These are phyloP conservation scores for Habroteleia sp. DNA, from an alignment of 2,888 invertebrate species.

Conservation along the genomic window DNA sequence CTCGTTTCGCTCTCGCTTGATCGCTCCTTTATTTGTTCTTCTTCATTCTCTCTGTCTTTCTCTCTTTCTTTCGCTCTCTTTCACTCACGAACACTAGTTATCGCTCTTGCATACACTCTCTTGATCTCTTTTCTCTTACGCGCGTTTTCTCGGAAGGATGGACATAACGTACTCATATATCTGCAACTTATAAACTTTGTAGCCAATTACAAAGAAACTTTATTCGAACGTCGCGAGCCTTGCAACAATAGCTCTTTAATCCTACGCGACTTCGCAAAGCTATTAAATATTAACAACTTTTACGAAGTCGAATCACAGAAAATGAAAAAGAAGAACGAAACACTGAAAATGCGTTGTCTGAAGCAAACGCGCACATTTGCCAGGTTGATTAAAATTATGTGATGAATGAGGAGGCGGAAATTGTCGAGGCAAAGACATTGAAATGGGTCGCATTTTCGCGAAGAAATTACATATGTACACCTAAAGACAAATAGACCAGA, in stretches of 20 bases:
- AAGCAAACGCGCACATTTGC: constrained; percentile 1
- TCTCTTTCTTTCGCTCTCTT: constrained; percentile 7
- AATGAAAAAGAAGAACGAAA: constrained; percentile 60
- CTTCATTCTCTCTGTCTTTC: too few species aligned
- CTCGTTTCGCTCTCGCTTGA: constrained; percentile 12
- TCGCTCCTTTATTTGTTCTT: too few species aligned
- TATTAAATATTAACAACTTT: constrained; percentile 63
- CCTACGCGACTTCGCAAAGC: constrained; percentile 43
- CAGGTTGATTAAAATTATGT: too few species aligned
- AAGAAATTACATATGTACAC: constrained; percentile 33
- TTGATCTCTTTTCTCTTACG: constrained; percentile 27
- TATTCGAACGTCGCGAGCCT: constrained; percentile 10
- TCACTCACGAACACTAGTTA: constrained; percentile 4
- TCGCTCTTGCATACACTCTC: constrained; percentile 7
- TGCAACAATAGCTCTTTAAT: constrained; percentile 38
- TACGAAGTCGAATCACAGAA: constrained; percentile 67
- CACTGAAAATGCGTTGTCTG: constrained; percentile 38
- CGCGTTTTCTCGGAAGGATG: constrained; percentile 49
- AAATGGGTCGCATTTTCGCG: too few species aligned
- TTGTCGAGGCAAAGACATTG: too few species aligned
- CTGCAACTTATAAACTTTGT: constrained; percentile 23
- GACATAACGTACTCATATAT: constrained; percentile 58
- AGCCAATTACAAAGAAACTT: constrained; percentile 41
- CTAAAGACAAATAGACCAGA: constrained; percentile 19
- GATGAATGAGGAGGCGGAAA: too few species aligned